Evolutionary conservation across 2,888 invertebrate genomes (phyloP).

Genomic region (Eumacrocentrus americanus): DNA sequence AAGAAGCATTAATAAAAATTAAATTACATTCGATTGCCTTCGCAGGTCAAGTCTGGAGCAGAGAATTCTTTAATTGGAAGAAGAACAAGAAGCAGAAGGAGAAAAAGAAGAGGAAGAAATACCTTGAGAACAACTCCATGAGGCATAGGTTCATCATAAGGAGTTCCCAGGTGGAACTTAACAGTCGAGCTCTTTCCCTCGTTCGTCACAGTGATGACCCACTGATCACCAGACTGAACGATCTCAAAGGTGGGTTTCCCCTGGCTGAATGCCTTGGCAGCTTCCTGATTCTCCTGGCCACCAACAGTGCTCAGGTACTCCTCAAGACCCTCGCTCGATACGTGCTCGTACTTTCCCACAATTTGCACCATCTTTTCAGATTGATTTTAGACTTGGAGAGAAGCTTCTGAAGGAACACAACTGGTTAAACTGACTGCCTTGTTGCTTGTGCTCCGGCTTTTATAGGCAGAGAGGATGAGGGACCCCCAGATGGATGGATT

Average conservation of each 20-base stretch:
- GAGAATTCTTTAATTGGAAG: not conserved
- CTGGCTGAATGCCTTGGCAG: slow-evolving; percentile 47
- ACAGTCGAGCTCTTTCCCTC: slow-evolving; percentile 48
- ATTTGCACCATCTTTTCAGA: slow-evolving; percentile 52
- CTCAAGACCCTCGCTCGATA: slow-evolving; percentile 55
- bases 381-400: slow-evolving; percentile 10
- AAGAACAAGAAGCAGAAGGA: not conserved
- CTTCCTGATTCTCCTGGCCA: slow-evolving; percentile 39
- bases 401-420: slow-evolving; percentile 17
- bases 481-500: slow-evolving; percentile 28
- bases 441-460: slow-evolving; percentile 33
- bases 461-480: slow-evolving; percentile 38
- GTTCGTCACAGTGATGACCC: slow-evolving; percentile 50
- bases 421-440: slow-evolving; percentile 23
- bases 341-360: slow-evolving; percentile 55
- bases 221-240: slow-evolving; percentile 47
- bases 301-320: slow-evolving; percentile 54
- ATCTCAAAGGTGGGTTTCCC: slow-evolving; percentile 54
- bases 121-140: slow-evolving; percentile 54
- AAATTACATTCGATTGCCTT: slow-evolving; percentile 6
- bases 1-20: not conserved
- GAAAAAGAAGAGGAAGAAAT: not conserved
- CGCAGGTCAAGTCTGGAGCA: not conserved
- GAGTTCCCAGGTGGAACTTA: slow-evolving; percentile 54
- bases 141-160: slow-evolving; percentile 57